These are phyloP conservation scores for Neoitamus cyanurus DNA, from an alignment of 2,888 invertebrate genomes.

Conservation along the genomic window DNA sequence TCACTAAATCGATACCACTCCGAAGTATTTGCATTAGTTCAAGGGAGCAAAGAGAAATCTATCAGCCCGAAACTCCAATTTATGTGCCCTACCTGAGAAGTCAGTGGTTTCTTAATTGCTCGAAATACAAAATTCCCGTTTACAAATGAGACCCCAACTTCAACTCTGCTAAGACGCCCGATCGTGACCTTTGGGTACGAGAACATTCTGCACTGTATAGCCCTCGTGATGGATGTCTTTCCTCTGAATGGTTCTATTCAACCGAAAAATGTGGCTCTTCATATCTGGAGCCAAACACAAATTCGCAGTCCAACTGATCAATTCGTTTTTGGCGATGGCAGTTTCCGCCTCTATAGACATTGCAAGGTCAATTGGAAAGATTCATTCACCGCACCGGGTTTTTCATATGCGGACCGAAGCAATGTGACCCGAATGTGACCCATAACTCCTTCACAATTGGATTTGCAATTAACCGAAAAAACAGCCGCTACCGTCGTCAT, in stretches of 20 bases:
- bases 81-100: neutral
- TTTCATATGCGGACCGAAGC: neutral
- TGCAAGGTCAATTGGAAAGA: neutral
- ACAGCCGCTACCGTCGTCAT: neutral
- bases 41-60: neutral
- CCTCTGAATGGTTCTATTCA: neutral
- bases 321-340: neutral
- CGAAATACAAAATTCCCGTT: neutral
- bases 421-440: neutral
- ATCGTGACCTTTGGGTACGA: neutral
- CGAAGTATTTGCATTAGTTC: neutral
- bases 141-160: neutral
- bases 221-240: neutral
- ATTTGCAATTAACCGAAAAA: conserved; percentile 2
- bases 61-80: neutral
- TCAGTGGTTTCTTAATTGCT: neutral
- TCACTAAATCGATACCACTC: neutral
- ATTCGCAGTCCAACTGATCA: neutral
- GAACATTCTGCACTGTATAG: neutral
- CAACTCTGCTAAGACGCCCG: neutral
- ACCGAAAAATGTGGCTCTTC: neutral
- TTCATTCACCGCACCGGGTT: neutral
- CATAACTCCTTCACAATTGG: neutral
- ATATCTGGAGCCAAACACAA: neutral
- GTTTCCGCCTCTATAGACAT: neutral